These are phyloP conservation scores for Ovis aries DNA, from an alignment of 2,113 vertebrate genomes.

Conservation along the genomic window ARS-UI_Ramb_v3.0 NC_056071.1:5383501-5384000, in stretches of 20 bases:
- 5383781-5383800: conserved; percentile 1
- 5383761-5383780: not conserved
- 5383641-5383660: conserved; percentile 41
- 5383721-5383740: conserved; percentile 34
- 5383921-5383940: conserved; percentile 8
- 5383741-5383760: conserved; percentile 12
- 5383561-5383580: not conserved
- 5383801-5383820: not conserved
- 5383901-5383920: not conserved
- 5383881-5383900: not conserved
- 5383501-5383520: not conserved
- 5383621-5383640: not conserved
- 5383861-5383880: not conserved
- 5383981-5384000: not conserved
- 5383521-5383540: not conserved
- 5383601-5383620: not conserved
- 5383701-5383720: conserved; percentile 57
- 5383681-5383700: conserved; percentile 33
- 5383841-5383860: not conserved
- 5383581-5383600: not conserved
- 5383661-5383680: conserved; percentile 44
- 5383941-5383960: not conserved
- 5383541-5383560: not conserved
- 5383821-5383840: not conserved
- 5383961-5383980: not conserved